Percentiles rank a stretch among this genome's conserved stretches.
Evolutionary conservation across 2,888 invertebrate genomes (phyloP).

Genomic region (Strigamia maritima): DNA sequence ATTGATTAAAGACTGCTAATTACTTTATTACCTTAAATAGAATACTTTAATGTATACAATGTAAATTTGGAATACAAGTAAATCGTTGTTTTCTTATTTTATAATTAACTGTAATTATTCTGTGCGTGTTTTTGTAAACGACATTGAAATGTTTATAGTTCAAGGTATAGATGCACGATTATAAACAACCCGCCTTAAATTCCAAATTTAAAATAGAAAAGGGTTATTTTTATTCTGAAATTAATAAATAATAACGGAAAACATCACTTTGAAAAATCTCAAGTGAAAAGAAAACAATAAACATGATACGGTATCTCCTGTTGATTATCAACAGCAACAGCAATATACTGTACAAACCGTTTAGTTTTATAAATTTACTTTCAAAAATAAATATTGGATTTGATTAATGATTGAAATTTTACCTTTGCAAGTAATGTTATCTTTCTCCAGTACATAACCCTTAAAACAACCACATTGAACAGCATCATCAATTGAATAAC

Average conservation of each 20-base stretch:
- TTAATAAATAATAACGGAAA: background rate
- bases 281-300: too few relatives aligned
- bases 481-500: constrained; percentile 35
- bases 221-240: background rate
- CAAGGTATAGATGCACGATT: background rate
- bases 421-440: constrained; percentile 40
- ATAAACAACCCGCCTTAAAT: background rate
- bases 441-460: constrained; percentile 39
- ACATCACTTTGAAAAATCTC: too few relatives aligned
- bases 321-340: too few relatives aligned
- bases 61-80: background rate
- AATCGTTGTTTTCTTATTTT: too few relatives aligned
- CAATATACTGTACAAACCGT: too few relatives aligned
- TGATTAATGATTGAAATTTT: background rate
- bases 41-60: background rate
- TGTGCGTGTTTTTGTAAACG: background rate
- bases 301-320: too few relatives aligned
- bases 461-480: constrained; percentile 37
- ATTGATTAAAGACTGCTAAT: constrained; percentile 2
- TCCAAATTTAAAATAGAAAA: background rate
- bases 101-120: too few relatives aligned
- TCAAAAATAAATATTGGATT: too few relatives aligned
- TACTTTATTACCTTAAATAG: constrained; percentile 3
- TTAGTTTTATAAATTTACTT: too few relatives aligned
- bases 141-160: background rate